Conservation (phyloP, 2,113 vertebrate genomes). For the Suricata suricatta region DNA sequence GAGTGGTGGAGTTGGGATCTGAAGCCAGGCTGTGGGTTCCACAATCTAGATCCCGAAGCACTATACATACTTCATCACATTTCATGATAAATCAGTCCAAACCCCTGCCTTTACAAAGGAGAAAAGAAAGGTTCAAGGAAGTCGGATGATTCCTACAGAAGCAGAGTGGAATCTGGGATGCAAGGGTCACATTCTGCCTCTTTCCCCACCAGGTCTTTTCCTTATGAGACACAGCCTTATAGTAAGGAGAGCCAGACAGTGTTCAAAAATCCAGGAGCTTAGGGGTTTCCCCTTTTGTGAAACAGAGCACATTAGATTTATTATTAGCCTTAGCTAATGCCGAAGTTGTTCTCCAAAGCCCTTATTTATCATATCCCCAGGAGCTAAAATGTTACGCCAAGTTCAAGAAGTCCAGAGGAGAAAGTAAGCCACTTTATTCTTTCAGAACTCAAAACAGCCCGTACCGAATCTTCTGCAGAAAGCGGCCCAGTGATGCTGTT, state of each 20-base stretch:
- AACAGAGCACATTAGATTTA: constrained; percentile 3
- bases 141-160: not conserved
- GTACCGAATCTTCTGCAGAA: constrained; percentile 47
- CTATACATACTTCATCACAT: not conserved
- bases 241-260: not conserved
- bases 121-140: not conserved
- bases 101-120: not conserved
- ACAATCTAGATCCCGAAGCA: not conserved
- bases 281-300: constrained; percentile 41
- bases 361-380: not conserved
- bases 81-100: not conserved
- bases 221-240: not conserved
- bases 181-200: not conserved
- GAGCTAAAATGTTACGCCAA: not conserved
- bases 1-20: not conserved
- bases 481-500: constrained; percentile 51
- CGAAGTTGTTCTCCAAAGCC: constrained; percentile 36
- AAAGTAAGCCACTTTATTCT: not conserved
- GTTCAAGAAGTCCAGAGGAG: not conserved
- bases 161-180: not conserved
- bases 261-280: constrained; percentile 60
- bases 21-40: not conserved
- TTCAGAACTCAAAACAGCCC: constrained; percentile 46
- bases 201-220: not conserved
- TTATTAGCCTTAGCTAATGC: not conserved